These are phyloP conservation scores for Tethya wilhelma DNA, from an alignment of 37 sponge, comb jelly and placozoan species.

Conservation along the genomic window DNA sequence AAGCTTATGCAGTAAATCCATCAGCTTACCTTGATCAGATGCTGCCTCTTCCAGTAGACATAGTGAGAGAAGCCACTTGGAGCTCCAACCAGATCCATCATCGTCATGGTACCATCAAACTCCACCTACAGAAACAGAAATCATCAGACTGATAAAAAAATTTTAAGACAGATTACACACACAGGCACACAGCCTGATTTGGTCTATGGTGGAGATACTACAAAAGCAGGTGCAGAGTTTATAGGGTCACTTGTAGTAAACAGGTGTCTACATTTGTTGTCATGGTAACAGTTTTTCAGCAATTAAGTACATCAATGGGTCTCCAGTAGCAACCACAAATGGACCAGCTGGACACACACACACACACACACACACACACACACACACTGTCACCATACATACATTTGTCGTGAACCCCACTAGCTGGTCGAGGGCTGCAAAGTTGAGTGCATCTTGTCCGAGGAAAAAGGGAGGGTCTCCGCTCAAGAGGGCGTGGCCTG, in stretches of 20 bases:
- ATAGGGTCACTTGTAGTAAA: no score
- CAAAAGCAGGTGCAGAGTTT: no score
- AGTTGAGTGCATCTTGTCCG: slow-evolving; percentile 49
- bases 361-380: no score
- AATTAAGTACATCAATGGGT: no score
- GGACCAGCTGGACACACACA: no score
- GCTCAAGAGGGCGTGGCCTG: slow-evolving; percentile 51
- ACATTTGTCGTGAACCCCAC: slow-evolving; percentile 45
- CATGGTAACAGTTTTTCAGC: no score
- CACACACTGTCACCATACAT: neutral
- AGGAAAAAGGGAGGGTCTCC: slow-evolving; percentile 44
- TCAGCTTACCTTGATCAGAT: slow-evolving; percentile 36
- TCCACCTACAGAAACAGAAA: neutral
- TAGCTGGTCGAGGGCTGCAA: slow-evolving; percentile 60
- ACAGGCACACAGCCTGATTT: no score
- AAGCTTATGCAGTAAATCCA: neutral
- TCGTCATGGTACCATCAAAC: slow-evolving; percentile 21
- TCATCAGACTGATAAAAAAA: neutral
- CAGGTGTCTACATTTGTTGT: no score
- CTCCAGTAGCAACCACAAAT: no score
- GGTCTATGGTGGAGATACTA: no score
- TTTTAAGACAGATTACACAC: no score
- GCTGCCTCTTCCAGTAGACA: slow-evolving; percentile 74
- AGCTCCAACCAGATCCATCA: slow-evolving; percentile 79
- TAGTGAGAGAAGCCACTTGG: slow-evolving; percentile 86